Evolutionary conservation across 2,113 vertebrate genomes (phyloP).

Genomic region (Micronycteris hirsuta): DNA sequence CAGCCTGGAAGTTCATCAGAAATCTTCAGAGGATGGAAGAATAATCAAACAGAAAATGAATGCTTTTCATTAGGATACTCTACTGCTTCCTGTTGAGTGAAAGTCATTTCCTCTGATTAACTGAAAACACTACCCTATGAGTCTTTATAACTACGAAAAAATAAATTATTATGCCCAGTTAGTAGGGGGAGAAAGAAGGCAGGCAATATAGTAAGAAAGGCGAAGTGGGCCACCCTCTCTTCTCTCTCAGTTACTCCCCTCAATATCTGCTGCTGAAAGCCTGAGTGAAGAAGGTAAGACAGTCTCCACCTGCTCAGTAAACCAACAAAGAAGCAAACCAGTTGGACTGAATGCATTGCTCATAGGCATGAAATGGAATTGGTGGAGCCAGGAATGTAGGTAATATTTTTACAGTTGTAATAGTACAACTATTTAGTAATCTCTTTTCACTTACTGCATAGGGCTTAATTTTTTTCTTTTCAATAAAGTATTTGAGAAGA

Average conservation of each 20-base stretch:
- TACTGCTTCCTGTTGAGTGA: neutral
- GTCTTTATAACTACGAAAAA: neutral
- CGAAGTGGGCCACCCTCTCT: neutral
- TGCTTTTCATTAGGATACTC: neutral
- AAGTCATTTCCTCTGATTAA: neutral
- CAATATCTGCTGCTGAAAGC: neutral
- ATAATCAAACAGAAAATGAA: neutral
- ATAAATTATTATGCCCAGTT: neutral
- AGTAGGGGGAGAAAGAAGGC: neutral
- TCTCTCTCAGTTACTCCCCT: neutral
- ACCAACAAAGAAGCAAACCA: neutral
- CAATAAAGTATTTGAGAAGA: neutral
- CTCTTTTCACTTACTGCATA: neutral
- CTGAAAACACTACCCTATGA: neutral
- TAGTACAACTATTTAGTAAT: neutral
- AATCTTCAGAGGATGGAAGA: neutral
- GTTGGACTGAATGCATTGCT: neutral
- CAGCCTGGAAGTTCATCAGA: neutral
- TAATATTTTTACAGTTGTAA: neutral
- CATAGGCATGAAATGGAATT: neutral
- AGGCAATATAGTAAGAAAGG: neutral
- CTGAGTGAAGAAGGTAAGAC: neutral
- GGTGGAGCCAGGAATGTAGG: neutral
- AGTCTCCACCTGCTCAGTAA: neutral
- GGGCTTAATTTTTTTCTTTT: neutral